Evolutionary conservation across 2,113 vertebrate genomes (phyloP), one percentile per base, ranked within the genome.

Genomic region (Empidonax traillii): DNA sequence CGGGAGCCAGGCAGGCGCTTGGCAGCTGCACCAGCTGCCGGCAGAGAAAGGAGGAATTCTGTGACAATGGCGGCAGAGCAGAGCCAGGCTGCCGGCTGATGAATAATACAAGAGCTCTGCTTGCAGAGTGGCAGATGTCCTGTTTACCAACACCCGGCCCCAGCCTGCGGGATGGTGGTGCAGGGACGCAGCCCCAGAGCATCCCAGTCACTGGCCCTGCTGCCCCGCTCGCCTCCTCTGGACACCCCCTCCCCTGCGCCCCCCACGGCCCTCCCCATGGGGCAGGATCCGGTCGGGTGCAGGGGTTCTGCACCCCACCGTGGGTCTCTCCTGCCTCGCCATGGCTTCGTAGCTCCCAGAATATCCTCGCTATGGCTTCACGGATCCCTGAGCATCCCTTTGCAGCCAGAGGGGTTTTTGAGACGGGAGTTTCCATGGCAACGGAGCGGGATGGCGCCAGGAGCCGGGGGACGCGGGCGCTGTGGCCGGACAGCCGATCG

Each of bases 361-460:
- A n/a, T 25, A 10, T 75, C 79, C 71, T 33, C 16, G 3, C 37
- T 37, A 3, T 2, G 3, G 8, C 75, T 88, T 72, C 75, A 20
- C 23, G 61, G 62, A 31, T 85, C 46, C 67, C 35, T 19, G 75
- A 88, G 86, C 96, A 93, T 89, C 89, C 28, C 35, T 44, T 10
- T 4, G 76, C 65, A 55, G 91, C 72, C 12, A 2, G 78, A 84
- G 87, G 84, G 91, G 69, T 17, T 91, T 72, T 28, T 41, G 69
- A 96, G 58, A 79, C 14, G 13, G 27, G n/a, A 1, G 91, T 96
- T 96, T 74, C 96, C 91, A 92, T 68, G 77, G 93, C 81, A 94
- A 95, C 87, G 0, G 59, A 82, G 66, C 44, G 82, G 90, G 78
- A 97, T 75, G 83, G 92, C 73, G 75, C 85, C 15, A 9, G 78